Base-by-base conservation (phyloP, 1,140 invertebrate species). In the Galleria mellonella region DNA sequence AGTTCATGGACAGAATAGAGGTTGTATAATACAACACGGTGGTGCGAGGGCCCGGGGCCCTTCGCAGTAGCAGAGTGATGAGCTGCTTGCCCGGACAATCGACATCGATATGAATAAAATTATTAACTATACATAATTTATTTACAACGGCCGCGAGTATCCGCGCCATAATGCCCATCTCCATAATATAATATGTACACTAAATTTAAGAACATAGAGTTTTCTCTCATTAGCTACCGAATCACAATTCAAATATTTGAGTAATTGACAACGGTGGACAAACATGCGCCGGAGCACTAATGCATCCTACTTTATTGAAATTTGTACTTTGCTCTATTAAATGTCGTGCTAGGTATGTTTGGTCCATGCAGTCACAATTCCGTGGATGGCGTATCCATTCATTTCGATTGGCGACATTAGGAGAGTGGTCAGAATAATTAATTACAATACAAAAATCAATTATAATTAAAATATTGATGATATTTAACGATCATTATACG, bases 231-330 rank as follows among this genome's bases (percentile, higher is more conserved):
- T 85, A 85, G 79, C 82, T 85, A 85, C 77, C 82, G 70, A 82
- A 85, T 85, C 82, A 85, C 82, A 85, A 82, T 82, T 83, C 73
- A 83, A 73, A 76, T 83, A 76, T 83, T 77, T 76, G 73, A 83
- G 76, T 85, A 83, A 85, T 85, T 85, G 79, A 85, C 82, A 82
- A 85, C 77, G 75, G 76, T 82, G 82, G 79, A 85, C 82, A 78
- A 77, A 77, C 75, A 79, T 76, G 78, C 75, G 75, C 69, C 73
- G 73, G 67, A 78, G 74, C 75, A 78, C 76, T 70, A 72, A 73
- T 74, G 73, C 76, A 72, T 78, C 53, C 75, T 78, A 82, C 47
- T 69, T 74, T 78, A 72, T 72, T 75, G 72, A 78, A 82, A 82
- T 85, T 85, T 85, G 82, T 85, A 85, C 82, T 85, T 83, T 84